A percentile compares a stretch with the other conserved stretches of the same genome.
These are phyloP conservation scores for Osmoderma eremita DNA, from an alignment of 2,888 invertebrate species.

Conservation along the genomic window DNA sequence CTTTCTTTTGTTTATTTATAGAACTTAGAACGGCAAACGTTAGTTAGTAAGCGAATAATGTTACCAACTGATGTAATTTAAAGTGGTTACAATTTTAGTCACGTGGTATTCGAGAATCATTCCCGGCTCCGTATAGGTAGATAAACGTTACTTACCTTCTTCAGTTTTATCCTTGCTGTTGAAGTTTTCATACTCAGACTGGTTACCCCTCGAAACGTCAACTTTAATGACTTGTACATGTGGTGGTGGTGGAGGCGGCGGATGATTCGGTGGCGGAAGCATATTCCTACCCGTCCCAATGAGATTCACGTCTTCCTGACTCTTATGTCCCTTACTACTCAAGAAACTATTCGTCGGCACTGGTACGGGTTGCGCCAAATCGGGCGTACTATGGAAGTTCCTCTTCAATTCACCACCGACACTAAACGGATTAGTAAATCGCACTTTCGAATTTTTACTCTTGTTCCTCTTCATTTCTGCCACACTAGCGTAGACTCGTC, in stretches of 20 bases:
- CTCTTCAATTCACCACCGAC: conserved; percentile 72
- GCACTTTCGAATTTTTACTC: conserved; percentile 65
- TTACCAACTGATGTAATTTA: too few species aligned
- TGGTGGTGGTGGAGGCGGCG: conserved; percentile 81
- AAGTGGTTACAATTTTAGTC: too few species aligned
- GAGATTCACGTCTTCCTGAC: conserved; percentile 75
- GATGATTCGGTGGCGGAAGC: conserved; percentile 82
- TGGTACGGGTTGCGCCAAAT: conserved; percentile 69
- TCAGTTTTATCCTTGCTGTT: conserved; percentile 55
- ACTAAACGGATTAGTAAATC: conserved; percentile 65
- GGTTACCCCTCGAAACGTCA: conserved; percentile 64
- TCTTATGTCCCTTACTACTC: conserved; percentile 68
- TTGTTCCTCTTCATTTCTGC: conserved; percentile 93
- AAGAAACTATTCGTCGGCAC: conserved; percentile 45
- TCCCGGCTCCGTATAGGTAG: neutral
- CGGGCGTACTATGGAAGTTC: conserved; percentile 91
- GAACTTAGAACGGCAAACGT: too few species aligned
- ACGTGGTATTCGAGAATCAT: too few species aligned
- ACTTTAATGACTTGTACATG: conserved; percentile 77
- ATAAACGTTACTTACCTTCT: conserved; percentile 55
- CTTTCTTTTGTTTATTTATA: too few species aligned
- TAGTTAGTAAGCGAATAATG: too few species aligned
- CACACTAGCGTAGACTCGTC: conserved; percentile 88
- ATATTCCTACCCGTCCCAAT: conserved; percentile 61
- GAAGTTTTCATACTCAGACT: conserved; percentile 58